Conservation (phyloP, 2,888 invertebrate genomes). For the Lycaena phlaeas region DNA sequence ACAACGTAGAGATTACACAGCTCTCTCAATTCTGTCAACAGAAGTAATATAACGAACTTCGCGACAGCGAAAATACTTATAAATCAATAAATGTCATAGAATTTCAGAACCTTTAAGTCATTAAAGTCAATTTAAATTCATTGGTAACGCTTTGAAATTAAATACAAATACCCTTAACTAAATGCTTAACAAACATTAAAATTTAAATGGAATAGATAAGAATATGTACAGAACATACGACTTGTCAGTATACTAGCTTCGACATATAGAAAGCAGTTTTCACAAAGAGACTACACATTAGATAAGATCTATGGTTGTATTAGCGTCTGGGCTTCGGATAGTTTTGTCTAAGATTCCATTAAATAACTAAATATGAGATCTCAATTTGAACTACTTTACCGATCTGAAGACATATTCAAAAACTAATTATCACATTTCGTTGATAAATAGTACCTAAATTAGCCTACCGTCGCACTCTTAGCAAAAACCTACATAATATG, state of each 20-base stretch:
- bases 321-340: constrained; percentile 68
- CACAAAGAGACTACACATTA: too few species aligned
- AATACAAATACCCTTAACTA: constrained; percentile 43
- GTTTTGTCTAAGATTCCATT: constrained; percentile 55
- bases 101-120: too few species aligned
- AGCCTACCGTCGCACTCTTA: constrained; percentile 13
- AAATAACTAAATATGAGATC: constrained; percentile 67
- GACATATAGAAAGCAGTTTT: neutral
- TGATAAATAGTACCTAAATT: constrained; percentile 32
- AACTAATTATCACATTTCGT: constrained; percentile 59
- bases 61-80: too few species aligned
- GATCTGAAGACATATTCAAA: constrained; percentile 45
- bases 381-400: constrained; percentile 66
- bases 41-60: too few species aligned
- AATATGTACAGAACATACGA: constrained; percentile 17
- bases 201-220: constrained; percentile 19
- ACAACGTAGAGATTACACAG: too few species aligned
- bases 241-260: neutral
- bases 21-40: too few species aligned
- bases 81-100: too few species aligned
- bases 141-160: constrained; percentile 67
- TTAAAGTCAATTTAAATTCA: constrained; percentile 44
- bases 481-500: constrained; percentile 23
- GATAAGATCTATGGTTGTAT: constrained; percentile 19
- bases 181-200: constrained; percentile 20